phyloP scores from a whole-genome alignment of 2,113 vertebrate genomes.

The Gila orcuttii region DNA sequence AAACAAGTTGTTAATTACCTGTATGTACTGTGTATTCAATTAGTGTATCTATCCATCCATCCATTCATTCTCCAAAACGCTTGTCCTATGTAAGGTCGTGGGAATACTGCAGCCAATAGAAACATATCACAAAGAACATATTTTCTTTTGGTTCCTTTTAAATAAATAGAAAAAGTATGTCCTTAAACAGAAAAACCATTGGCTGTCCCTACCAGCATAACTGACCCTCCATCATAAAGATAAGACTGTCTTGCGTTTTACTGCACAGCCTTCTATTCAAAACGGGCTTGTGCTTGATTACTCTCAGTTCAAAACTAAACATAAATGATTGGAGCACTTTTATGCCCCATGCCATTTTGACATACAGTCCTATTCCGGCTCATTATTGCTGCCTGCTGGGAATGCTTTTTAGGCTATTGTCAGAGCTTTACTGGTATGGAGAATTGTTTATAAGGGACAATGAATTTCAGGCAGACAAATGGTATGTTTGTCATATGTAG shows the following conservation, averaged over 20 bases:
- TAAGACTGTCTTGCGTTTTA: slow-evolving; percentile 55
- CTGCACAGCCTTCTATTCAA: slow-evolving; percentile 30
- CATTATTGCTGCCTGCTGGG: slow-evolving; percentile 67
- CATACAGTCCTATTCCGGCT: slow-evolving; percentile 69
- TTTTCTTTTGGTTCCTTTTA: background rate
- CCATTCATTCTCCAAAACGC: background rate
- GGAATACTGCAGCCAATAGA: background rate
- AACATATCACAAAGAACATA: background rate
- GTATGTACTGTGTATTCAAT: background rate
- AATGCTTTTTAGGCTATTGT: slow-evolving; percentile 68
- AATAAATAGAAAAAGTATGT: background rate
- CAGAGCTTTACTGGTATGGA: slow-evolving; percentile 66
- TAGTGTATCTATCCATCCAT: background rate
- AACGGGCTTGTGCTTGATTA: slow-evolving; percentile 30
- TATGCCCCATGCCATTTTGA: slow-evolving; percentile 67
- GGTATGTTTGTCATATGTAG: slow-evolving; percentile 16
- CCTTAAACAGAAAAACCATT: background rate
- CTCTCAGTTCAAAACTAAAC: slow-evolving; percentile 38
- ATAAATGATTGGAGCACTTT: slow-evolving; percentile 69
- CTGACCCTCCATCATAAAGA: slow-evolving; percentile 65
- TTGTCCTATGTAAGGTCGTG: background rate
- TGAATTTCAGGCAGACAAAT: slow-evolving; percentile 28
- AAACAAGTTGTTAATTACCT: background rate
- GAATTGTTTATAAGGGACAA: slow-evolving; percentile 61
- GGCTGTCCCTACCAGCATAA: background rate